Conservation (phyloP, 2,888 invertebrate genomes). For the Girardia tigrina region DNA sequence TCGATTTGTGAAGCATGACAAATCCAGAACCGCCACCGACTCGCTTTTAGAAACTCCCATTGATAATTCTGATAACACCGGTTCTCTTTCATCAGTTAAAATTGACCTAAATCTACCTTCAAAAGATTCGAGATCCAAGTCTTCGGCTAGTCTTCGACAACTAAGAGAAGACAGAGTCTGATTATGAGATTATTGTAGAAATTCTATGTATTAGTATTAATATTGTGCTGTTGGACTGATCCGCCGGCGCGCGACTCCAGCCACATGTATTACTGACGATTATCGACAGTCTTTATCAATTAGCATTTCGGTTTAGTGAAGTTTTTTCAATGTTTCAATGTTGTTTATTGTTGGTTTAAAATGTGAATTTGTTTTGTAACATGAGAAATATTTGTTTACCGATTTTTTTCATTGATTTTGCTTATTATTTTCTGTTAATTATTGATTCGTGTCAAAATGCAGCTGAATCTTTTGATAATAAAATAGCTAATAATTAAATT, state of each 20-base stretch:
- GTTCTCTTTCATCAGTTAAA: background rate
- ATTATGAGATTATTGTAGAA: background rate
- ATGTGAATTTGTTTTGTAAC: conserved; percentile 6
- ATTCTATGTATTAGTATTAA: background rate
- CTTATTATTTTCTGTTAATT: too few relatives aligned
- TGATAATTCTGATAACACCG: background rate
- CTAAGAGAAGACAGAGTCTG: background rate
- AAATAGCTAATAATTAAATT: too few relatives aligned
- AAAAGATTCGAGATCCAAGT: background rate
- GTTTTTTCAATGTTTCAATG: background rate
- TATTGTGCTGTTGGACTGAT: background rate
- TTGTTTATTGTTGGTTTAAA: conserved; percentile 17
- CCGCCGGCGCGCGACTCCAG: too few relatives aligned
- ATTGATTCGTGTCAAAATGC: too few relatives aligned
- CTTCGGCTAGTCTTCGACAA: background rate
- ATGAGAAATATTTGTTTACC: background rate
- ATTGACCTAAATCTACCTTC: background rate
- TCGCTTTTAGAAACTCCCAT: background rate
- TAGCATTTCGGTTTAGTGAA: background rate
- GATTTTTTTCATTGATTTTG: too few relatives aligned
- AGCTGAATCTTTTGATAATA: too few relatives aligned
- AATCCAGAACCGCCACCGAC: background rate
- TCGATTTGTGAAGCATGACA: conserved; percentile 12
- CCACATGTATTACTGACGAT: background rate
- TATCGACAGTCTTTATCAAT: background rate